Conservation (phyloP, 2,113 vertebrate genomes). For the Leucoraja erinaceus region DNA sequence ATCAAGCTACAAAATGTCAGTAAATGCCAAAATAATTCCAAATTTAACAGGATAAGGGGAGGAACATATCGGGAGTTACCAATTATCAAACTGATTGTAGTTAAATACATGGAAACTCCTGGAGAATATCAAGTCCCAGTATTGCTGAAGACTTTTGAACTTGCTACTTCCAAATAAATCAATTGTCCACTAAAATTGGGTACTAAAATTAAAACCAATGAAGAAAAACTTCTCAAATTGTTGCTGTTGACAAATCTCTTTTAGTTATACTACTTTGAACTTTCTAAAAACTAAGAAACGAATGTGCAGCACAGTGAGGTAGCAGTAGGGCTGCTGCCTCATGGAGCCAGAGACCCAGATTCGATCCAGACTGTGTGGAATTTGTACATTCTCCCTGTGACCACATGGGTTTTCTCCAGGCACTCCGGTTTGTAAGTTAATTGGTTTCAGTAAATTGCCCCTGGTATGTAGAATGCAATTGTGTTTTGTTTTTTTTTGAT, state of each 20-base stretch:
- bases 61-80: not conserved
- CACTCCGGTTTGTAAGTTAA: no score
- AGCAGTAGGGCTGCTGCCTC: no score
- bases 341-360: no score
- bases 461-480: no score
- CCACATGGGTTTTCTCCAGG: no score
- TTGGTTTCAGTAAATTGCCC: no score
- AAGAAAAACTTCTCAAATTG: not conserved
- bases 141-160: not conserved
- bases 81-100: not conserved
- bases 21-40: not conserved
- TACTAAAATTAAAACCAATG: no score
- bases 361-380: no score
- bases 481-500: no score
- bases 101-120: not conserved
- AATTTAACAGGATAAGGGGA: not conserved
- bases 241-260: constrained; percentile 42
- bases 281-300: constrained; percentile 39
- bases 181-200: not conserved
- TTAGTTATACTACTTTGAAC: constrained; percentile 40
- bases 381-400: no score
- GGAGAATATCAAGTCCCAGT: not conserved
- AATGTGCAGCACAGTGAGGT: no score
- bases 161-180: not conserved
- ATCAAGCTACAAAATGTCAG: no score